These are phyloP conservation scores for Gymnosoma rotundatum DNA, from an alignment of 2,888 invertebrate species.

Conservation along the genomic window DNA sequence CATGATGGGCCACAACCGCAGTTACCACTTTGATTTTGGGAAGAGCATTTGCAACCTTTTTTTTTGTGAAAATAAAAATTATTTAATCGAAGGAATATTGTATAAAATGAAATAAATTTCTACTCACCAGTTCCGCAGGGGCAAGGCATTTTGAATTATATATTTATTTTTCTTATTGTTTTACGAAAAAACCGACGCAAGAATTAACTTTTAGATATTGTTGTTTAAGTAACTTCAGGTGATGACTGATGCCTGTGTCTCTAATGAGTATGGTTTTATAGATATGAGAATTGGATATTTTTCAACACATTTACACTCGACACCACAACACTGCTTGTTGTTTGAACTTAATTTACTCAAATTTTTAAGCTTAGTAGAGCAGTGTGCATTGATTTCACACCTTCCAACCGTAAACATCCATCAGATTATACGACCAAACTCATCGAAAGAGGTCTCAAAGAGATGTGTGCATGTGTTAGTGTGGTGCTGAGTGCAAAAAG, in stretches of 20 bases:
- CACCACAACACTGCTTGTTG: neutral
- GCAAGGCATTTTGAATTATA: slow-evolving; percentile 77
- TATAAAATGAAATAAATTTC: neutral
- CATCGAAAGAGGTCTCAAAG: neutral
- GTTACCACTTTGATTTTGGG: slow-evolving; percentile 74
- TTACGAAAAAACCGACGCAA: neutral
- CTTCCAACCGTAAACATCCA: neutral
- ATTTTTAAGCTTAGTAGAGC: slow-evolving; percentile 34
- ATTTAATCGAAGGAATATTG: neutral
- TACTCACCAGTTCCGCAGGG: slow-evolving; percentile 79
- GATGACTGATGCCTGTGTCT: slow-evolving; percentile 42
- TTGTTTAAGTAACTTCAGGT: slow-evolving; percentile 58
- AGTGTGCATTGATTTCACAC: slow-evolving; percentile 39
- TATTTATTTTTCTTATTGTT: slow-evolving; percentile 29
- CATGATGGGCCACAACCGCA: slow-evolving; percentile 76
- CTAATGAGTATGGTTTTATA: slow-evolving; percentile 63
- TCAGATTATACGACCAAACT: neutral
- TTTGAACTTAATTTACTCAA: neutral
- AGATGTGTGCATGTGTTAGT: slow-evolving; percentile 11
- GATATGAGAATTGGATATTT: slow-evolving; percentile 26
- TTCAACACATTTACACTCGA: neutral
- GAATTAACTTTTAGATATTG: slow-evolving; percentile 16
- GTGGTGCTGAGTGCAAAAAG: slow-evolving; percentile 39
- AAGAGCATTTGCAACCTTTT: slow-evolving; percentile 78
- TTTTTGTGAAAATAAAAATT: slow-evolving; percentile 13